These are phyloP conservation scores for Cerceris ruficornis DNA, from an alignment of 2,888 invertebrate genomes.

Conservation along the genomic window DNA sequence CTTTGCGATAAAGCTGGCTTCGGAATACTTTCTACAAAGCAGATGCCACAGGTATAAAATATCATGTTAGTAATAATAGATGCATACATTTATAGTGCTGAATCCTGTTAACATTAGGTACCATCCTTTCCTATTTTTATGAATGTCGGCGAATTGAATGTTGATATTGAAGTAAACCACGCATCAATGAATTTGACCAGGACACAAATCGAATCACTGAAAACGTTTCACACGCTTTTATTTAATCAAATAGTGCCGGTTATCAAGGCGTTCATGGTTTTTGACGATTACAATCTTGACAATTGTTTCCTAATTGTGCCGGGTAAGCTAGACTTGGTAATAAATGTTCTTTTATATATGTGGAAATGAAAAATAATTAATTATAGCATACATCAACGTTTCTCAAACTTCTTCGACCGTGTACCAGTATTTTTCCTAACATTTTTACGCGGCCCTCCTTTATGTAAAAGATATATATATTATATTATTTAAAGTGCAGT, in stretches of 20 bases:
- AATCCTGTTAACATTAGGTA: conserved; percentile 71
- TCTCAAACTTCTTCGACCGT: too few relatives aligned
- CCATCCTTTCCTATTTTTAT: conserved; percentile 89
- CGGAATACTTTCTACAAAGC: conserved; percentile 86
- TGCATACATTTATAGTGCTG: neutral
- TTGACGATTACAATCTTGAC: conserved; percentile 84
- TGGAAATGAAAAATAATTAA: too few relatives aligned
- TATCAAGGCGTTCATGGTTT: conserved; percentile 85
- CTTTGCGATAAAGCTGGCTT: conserved; percentile 83
- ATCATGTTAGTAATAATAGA: too few relatives aligned
- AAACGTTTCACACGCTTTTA: conserved; percentile 88
- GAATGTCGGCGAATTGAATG: conserved; percentile 84
- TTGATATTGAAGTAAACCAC: conserved; percentile 83
- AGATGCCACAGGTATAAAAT: conserved; percentile 82
- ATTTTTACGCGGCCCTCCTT: too few relatives aligned
- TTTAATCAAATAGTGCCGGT: conserved; percentile 88
- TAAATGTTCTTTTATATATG: neutral
- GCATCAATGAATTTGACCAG: conserved; percentile 81
- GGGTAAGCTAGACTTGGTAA: conserved; percentile 61
- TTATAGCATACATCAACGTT: too few relatives aligned
- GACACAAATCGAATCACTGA: conserved; percentile 83
- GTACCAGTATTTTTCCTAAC: too few relatives aligned
- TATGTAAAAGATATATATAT: too few relatives aligned
- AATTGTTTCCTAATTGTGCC: conserved; percentile 81
- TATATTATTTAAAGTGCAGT: too few relatives aligned